phyloP scores from a whole-genome alignment of 2,113 vertebrate species.

The Gallinago media region DNA sequence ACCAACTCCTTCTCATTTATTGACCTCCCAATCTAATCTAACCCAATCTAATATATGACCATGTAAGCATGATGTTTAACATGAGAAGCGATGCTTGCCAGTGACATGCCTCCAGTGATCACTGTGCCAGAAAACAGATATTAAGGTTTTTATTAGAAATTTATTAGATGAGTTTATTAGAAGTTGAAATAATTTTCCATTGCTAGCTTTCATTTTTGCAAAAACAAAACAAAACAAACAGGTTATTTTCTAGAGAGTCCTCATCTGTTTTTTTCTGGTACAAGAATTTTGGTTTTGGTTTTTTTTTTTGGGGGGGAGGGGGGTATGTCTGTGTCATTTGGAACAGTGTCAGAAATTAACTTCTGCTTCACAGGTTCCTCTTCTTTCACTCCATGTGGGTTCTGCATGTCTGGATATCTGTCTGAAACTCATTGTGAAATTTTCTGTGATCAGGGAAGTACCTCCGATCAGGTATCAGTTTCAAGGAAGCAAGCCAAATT shows the following conservation, averaged over 20 bases:
- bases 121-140: background rate
- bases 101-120: background rate
- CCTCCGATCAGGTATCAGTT: background rate
- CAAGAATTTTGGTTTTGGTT: background rate
- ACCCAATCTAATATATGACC: background rate
- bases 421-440: background rate
- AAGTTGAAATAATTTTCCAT: background rate
- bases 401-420: background rate
- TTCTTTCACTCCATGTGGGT: background rate
- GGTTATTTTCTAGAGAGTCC: background rate
- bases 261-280: background rate
- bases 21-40: background rate
- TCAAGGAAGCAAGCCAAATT: background rate
- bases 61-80: background rate
- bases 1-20: background rate
- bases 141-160: background rate
- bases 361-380: background rate
- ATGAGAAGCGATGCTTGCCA: background rate
- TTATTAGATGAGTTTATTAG: background rate
- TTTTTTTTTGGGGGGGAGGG: background rate
- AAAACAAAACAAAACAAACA: background rate
- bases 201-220: background rate
- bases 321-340: background rate
- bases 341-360: background rate
- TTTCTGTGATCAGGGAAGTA: background rate